These are phyloP conservation scores for Mycetomoellerius zeteki DNA, from an alignment of 1,140 invertebrate genomes.

Conservation along the genomic window DNA sequence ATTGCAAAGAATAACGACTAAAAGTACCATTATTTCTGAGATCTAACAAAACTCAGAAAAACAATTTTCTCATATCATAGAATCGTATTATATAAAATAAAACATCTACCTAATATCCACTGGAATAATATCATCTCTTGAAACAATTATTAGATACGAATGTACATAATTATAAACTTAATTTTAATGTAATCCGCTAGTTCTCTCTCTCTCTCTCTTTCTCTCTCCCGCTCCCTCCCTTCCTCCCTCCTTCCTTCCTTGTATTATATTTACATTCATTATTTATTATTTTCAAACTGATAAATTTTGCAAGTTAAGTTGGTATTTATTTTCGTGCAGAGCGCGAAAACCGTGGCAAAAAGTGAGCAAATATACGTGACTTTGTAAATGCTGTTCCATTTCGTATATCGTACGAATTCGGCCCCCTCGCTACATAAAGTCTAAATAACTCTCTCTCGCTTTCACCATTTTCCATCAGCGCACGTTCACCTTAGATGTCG, in stretches of 20 bases:
- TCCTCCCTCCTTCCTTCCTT: no score
- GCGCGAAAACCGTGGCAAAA: background rate
- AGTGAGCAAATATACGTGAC: conserved; percentile 43
- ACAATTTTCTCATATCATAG: background rate
- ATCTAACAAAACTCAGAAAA: background rate
- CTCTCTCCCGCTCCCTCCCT: no score
- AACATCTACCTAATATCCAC: background rate
- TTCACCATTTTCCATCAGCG: conserved; percentile 60
- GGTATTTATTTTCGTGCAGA: conserved; percentile 14
- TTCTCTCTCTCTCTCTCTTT: background rate
- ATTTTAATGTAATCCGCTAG: background rate
- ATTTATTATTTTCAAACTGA: background rate
- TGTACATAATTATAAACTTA: background rate
- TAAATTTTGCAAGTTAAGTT: conserved; percentile 11
- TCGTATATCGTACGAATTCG: conserved; percentile 47
- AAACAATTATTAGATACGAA: background rate
- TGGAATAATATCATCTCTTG: background rate
- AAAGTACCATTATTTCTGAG: background rate
- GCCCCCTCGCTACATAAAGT: conserved; percentile 45
- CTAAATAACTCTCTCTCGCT: conserved; percentile 23
- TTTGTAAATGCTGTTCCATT: conserved; percentile 30
- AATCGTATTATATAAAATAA: background rate
- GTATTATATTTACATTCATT: background rate
- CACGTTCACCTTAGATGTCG: conserved; percentile 60
- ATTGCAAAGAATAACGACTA: background rate